Evolutionary conservation across 2,888 invertebrate genomes (phyloP), one percentile per base, ranked within the genome.

Genomic region (Pollenia amentaria): DNA sequence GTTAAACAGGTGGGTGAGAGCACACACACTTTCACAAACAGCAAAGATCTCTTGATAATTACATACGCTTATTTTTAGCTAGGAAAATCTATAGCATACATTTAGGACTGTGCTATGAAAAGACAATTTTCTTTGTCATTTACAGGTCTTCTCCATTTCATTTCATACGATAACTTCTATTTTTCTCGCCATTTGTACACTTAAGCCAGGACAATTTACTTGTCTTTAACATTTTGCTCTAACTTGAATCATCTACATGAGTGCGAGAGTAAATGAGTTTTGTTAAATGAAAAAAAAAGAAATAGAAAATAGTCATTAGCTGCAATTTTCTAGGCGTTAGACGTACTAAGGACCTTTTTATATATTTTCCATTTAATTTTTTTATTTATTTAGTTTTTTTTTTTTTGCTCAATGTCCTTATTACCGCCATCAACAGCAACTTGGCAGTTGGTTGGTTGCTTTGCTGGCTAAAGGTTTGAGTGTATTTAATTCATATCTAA

Each of bases 401-500:
- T 70, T n/a, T 73, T 57, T 48, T 70, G 16, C 29, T 73, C 6
- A 42, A 73, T 84, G 51, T 67, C 72, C 78, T 62, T 73, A 60
- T 73, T 78, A n/a, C 73, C 73, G 60, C 18, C 67, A 67, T 73
- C 76, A 46, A 40, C 57, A 65, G 12, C 29, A 29, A 29, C 81
- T 60, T 67, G 46, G 44, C 76, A 72, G 21, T 69, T 55, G 60
- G 53, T 10, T 53, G 53, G 14, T 21, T 69, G 42, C 10, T 46
- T 57, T 53, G 3, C n/a, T 73, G 64, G 14, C 40, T 48, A 44
- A 18, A 57, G 53, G 75, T 87, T 80, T 77, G 84, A 80, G 80
- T 87, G 72, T 88, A 84, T 88, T 88, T 88, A 88, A 89, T 89
- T 88, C 88, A 88, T 88, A 87, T 89, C 85, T 88, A 88, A 84